Percentiles rank a stretch among this genome's conserved stretches.
phyloP scores from a whole-genome alignment of 64 coral and sea anemone species.

The Astreopora myriophthalma region DNA sequence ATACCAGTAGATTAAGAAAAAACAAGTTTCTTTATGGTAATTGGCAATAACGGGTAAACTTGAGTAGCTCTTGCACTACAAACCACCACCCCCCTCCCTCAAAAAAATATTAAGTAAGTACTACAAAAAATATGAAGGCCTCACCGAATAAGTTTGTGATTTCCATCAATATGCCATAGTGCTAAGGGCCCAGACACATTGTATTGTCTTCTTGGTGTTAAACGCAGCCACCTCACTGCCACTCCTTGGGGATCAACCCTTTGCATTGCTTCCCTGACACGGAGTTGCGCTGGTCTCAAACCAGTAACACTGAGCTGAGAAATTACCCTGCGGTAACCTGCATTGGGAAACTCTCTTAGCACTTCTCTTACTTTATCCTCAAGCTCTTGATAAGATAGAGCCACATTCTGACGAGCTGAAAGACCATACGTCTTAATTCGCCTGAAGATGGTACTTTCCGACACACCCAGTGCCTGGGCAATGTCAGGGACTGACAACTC shows the following conservation, averaged over 20 bases:
- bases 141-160: constrained; percentile 22
- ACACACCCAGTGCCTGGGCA: constrained; percentile 15
- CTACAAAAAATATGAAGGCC: background rate
- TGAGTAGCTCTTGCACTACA: too few species aligned
- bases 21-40: too few species aligned
- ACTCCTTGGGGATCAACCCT: constrained; percentile 56
- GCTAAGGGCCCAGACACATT: constrained; percentile 50
- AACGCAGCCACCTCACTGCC: constrained; percentile 35
- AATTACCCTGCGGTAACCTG: constrained; percentile 22
- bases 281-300: constrained; percentile 23
- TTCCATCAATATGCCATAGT: background rate
- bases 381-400: constrained; percentile 12
- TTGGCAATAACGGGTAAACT: too few species aligned
- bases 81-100: too few species aligned
- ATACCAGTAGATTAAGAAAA: background rate
- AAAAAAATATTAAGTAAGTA: too few species aligned
- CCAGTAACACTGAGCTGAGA: constrained; percentile 38
- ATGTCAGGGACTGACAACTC: constrained; percentile 32
- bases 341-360: constrained; percentile 33
- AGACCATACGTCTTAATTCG: constrained; percentile 43
- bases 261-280: constrained; percentile 51
- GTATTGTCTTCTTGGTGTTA: constrained; percentile 67
- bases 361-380: background rate
- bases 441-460: constrained; percentile 35
- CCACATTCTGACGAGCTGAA: constrained; percentile 13